Base-by-base conservation (phyloP, 2,888 invertebrate species). In the Masnerella sp. region DNA sequence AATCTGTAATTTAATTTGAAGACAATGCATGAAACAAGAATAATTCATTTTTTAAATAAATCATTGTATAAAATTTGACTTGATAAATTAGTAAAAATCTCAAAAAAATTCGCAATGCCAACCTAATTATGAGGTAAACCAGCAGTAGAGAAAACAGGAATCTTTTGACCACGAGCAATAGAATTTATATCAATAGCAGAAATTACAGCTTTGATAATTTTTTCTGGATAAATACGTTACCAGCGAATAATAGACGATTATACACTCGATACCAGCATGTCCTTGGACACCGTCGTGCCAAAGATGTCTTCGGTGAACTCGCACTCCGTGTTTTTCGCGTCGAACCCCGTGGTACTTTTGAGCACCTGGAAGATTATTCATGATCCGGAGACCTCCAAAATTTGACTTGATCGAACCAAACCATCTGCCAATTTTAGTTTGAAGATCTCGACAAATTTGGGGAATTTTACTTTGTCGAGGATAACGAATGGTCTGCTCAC, bases 151-250 rank as follows among this genome's bases (percentile, higher is more conserved):
- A 99, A 99, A 88, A 99, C 99, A 56, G 99, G 99, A 88, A 99
- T 99, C 90, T n/a, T n/a, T n/a, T n/a, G n/a, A n/a, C n/a, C 99
- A 90, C 99, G 93, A 81, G 99, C 99, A 89, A 99, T 99, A 68
- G 98, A 98, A 90, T 99, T 99, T 99, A 99, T 98, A 88, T 99
- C 99, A 82, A 99, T 99, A 79, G 99, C 98, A 54, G 99, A 99
- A 82, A 98, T 97, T 84, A 94, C 94, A 74, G 99, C 99, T 89
- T 99, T 99, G 85, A 99, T 99, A 99, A 99, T 99, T 91, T 99
- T 99, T 90, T 99, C 99, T 0, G 99, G 99, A 88, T 99, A 99
- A 88, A 99, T 99, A 93, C 99, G 96, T 0, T 98, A 98, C 97
- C 97, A 99, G 0, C 99, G 99, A 89, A 99, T 99, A 88, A 99